Evolutionary conservation across 2,113 vertebrate species (phyloP), one percentile per base, ranked within the genome.

Genomic region (Chionomys nivalis): DNA sequence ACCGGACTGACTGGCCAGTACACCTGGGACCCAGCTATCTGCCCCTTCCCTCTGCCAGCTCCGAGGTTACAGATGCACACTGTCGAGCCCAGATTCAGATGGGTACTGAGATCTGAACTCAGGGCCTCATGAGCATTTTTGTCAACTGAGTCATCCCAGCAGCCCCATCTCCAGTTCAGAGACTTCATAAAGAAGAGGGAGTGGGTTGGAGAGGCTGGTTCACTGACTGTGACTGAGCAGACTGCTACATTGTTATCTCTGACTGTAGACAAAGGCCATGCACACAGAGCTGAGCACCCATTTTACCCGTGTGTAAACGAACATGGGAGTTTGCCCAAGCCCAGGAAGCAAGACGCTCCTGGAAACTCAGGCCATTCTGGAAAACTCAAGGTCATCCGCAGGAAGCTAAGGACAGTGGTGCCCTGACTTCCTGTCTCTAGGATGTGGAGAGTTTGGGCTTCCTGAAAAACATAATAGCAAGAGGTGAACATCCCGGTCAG

Each of bases 141-240:
- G 14, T 24, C 44, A 78, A 47, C 76, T 49, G 44, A 78, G 44
- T 78, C 76, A 49, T 78, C 28, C 49, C 2, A 12, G 42, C 42
- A 26, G 23, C 42, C 7, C 24, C 70, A 42, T 9, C 44, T 23
- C 63, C 0, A 63, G 3, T 72, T 76, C 68, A 70, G 44, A 52
- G 49, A 47, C 16, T 85, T 85, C 76, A 63, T 31, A 87, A 94
- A 82, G 49, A 87, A 65, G n/a, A 5, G 24, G 2, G 44, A 83
- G 31, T 8, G 19, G 19, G 55, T 3, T 33, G 21, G 79, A 39
- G 31, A 21, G 78, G 44, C 39, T 73, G 82, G 36, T 12, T 33
- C 23, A 7, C 1, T 28, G 47, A 33, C 17, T 58, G 26, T 0
- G 31, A n/a, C n/a, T 2, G 3, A 72, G 2, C 7, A 39, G 42